phyloP scores from a whole-genome alignment of 2,888 invertebrate species.

The Apocheima hispidaria region DNA sequence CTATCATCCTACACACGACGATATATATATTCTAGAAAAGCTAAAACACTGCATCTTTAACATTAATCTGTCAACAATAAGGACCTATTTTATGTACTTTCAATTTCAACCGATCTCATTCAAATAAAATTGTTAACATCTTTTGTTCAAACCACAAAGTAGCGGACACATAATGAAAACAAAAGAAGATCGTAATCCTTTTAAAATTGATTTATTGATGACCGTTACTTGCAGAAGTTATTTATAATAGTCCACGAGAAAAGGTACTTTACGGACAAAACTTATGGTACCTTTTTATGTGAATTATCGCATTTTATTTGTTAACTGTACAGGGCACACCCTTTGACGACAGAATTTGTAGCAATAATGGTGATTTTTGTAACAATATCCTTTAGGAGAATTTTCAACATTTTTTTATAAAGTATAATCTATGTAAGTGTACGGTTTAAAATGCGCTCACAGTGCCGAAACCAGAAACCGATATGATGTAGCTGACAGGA shows the following conservation, averaged over 20 bases:
- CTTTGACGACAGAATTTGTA: background rate
- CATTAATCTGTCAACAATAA: background rate
- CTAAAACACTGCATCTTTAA: background rate
- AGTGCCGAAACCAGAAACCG: too few relatives aligned
- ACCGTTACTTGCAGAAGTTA: conserved; percentile 49
- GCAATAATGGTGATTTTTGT: background rate
- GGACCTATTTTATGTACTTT: background rate
- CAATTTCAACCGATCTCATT: background rate
- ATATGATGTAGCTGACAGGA: too few relatives aligned
- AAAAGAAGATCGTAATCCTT: conserved; percentile 71
- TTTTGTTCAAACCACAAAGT: conserved; percentile 56
- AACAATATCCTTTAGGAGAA: background rate
- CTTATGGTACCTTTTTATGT: too few relatives aligned
- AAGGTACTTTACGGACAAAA: too few relatives aligned
- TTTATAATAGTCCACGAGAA: too few relatives aligned
- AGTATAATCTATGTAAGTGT: too few relatives aligned
- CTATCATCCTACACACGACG: background rate
- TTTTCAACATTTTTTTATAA: too few relatives aligned
- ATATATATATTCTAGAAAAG: background rate
- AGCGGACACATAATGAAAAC: conserved; percentile 58
- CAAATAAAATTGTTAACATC: conserved; percentile 37
- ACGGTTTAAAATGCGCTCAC: too few relatives aligned
- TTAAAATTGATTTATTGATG: conserved; percentile 67
- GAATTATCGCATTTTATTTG: too few relatives aligned
- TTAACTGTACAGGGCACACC: conserved; percentile 26